These are phyloP conservation scores for Rhagonycha lutea DNA, from an alignment of 2,888 invertebrate genomes.

Conservation along the genomic window DNA sequence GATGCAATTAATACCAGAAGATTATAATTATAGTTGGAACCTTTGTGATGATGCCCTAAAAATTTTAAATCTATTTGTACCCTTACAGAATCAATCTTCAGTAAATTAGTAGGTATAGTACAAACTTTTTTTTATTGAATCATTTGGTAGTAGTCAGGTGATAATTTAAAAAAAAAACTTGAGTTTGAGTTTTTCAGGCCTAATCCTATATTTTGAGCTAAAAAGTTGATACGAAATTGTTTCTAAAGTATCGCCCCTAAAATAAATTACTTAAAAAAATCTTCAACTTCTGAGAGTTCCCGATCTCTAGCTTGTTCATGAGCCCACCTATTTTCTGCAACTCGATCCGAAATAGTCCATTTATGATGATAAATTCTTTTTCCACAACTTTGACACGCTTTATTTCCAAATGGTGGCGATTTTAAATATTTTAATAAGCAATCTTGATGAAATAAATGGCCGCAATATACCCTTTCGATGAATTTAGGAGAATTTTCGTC, in stretches of 20 bases:
- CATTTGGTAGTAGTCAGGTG: too few relatives aligned
- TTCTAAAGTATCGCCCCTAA: neutral
- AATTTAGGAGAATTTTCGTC: conserved; percentile 64
- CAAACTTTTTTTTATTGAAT: too few relatives aligned
- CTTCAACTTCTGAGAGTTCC: conserved; percentile 75
- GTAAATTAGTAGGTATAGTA: too few relatives aligned
- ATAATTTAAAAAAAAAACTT: too few relatives aligned
- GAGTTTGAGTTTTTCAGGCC: too few relatives aligned
- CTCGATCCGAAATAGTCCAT: conserved; percentile 69
- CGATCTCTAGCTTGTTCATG: conserved; percentile 75
- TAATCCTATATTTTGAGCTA: neutral
- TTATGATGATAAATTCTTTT: conserved; percentile 73
- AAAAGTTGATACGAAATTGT: neutral
- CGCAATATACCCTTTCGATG: conserved; percentile 73
- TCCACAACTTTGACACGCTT: conserved; percentile 67
- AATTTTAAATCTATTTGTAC: too few relatives aligned
- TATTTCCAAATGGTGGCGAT: conserved; percentile 76
- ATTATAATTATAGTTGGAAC: too few relatives aligned
- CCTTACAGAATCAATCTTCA: too few relatives aligned
- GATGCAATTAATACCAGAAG: too few relatives aligned
- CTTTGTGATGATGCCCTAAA: too few relatives aligned
- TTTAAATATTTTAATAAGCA: conserved; percentile 72
- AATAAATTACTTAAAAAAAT: conserved; percentile 63
- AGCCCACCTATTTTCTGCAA: conserved; percentile 77
- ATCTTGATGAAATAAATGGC: conserved; percentile 71